Conservation (phyloP, 1,140 invertebrate genomes). For the Philotrypesis tridentata region DNA sequence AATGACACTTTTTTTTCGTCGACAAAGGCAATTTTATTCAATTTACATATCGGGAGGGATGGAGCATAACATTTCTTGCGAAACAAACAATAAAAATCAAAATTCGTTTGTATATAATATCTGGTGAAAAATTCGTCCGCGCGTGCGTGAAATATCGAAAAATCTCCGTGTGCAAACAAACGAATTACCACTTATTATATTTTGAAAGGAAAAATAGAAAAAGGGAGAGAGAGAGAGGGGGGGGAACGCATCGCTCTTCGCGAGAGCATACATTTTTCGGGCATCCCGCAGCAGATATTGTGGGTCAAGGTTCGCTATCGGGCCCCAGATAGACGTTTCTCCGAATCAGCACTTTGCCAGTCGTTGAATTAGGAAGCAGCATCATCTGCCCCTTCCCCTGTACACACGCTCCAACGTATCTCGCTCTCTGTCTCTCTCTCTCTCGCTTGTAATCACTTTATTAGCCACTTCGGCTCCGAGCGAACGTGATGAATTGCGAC, state of each 20-base stretch:
- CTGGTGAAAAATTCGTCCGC: not conserved
- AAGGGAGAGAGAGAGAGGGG: not conserved
- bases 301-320: constrained; percentile 30
- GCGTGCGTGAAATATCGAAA: too few species aligned
- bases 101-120: not conserved
- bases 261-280: not conserved
- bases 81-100: too few species aligned
- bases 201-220: not conserved
- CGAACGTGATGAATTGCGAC: constrained; percentile 21
- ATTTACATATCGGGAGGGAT: too few species aligned
- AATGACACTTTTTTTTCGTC: too few species aligned
- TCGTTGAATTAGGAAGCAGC: constrained; percentile 10
- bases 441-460: constrained; percentile 25
- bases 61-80: too few species aligned
- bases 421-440: not conserved
- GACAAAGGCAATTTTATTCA: too few species aligned
- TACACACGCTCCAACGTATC: not conserved
- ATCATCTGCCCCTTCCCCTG: not conserved
- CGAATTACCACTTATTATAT: not conserved
- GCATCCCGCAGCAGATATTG: not conserved
- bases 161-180: too few species aligned
- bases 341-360: constrained; percentile 16
- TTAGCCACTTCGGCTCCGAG: constrained; percentile 29
- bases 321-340: constrained; percentile 19
- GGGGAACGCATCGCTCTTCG: too few species aligned